Percentiles rank a stretch among this genome's conserved stretches.
phyloP scores from a whole-genome alignment of 2,888 invertebrate species.

The Lepidocyrtoides sp. region DNA sequence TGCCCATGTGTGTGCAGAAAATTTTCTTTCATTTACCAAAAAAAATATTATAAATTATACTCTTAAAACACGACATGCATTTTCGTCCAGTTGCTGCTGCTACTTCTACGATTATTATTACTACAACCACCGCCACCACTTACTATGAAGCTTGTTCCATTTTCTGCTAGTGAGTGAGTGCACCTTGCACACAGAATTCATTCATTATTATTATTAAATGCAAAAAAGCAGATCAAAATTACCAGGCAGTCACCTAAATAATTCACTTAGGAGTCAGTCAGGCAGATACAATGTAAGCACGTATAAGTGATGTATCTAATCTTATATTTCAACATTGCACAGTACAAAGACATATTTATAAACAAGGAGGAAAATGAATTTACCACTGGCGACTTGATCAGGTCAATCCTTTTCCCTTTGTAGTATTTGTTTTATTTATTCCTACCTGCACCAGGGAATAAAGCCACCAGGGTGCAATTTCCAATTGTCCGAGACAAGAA shows the following conservation, averaged over 20 bases:
- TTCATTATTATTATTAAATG: slow-evolving; percentile 19
- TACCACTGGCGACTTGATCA: slow-evolving; percentile 1
- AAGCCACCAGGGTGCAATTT: slow-evolving; percentile 67
- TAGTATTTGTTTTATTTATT: slow-evolving; percentile 39
- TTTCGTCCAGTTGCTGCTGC: neutral
- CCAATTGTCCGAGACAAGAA: slow-evolving; percentile 46
- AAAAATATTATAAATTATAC: slow-evolving; percentile 44
- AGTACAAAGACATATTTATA: neutral
- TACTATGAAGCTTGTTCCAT: neutral
- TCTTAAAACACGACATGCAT: slow-evolving; percentile 20
- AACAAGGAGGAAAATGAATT: neutral
- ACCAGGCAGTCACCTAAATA: neutral
- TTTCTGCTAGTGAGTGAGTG: neutral
- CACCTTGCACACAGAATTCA: slow-evolving; percentile 6
- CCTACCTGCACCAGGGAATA: neutral
- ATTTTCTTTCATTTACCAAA: slow-evolving; percentile 1
- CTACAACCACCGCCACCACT: too few relatives aligned
- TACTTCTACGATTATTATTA: too few relatives aligned
- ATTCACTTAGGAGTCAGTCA: too few relatives aligned
- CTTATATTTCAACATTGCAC: too few relatives aligned
- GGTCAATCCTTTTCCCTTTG: slow-evolving; percentile 25
- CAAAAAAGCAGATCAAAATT: slow-evolving; percentile 10
- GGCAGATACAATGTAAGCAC: too few relatives aligned
- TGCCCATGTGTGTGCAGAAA: slow-evolving; percentile 41
- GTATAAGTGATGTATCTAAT: too few relatives aligned